Percentiles rank a stretch among this genome's conserved stretches.
Evolutionary conservation across 2,797 vertebrate species (phyloP).

Genomic region (Urosaurus nigricauda): DNA sequence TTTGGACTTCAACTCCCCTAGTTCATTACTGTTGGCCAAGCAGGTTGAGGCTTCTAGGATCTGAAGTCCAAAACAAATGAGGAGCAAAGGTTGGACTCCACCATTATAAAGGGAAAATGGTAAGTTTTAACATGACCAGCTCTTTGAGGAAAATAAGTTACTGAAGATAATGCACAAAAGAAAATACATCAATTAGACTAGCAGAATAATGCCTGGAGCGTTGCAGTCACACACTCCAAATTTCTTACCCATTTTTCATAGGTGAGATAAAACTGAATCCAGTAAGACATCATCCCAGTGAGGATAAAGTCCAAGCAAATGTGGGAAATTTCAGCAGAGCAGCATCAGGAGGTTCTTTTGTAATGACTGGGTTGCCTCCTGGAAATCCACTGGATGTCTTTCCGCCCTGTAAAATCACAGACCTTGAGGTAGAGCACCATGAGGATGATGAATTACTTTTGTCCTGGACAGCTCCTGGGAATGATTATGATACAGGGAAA

Average conservation of each 20-base stretch:
- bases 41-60: too few relatives aligned
- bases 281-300: slow-evolving; percentile 59
- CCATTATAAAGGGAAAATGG: background rate
- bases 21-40: too few relatives aligned
- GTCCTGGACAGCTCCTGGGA: slow-evolving; percentile 80
- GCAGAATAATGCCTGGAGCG: background rate
- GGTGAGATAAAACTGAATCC: slow-evolving; percentile 71
- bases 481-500: slow-evolving; percentile 75
- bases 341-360: slow-evolving; percentile 71
- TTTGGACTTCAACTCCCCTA: too few relatives aligned
- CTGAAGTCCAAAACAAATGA: too few relatives aligned
- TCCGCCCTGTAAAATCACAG: slow-evolving; percentile 75
- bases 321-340: slow-evolving; percentile 74
- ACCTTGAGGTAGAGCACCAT: slow-evolving; percentile 69
- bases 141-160: background rate
- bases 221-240: background rate
- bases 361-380: slow-evolving; percentile 44
- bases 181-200: background rate
- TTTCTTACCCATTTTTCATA: slow-evolving; percentile 48
- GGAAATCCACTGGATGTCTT: background rate
- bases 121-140: background rate
- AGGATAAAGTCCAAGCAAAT: slow-evolving; percentile 48
- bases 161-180: background rate
- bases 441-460: slow-evolving; percentile 63
- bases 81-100: too few relatives aligned